These are phyloP conservation scores for Tethea ocularis DNA, from an alignment of 2,888 invertebrate genomes.

Conservation along the genomic window DNA sequence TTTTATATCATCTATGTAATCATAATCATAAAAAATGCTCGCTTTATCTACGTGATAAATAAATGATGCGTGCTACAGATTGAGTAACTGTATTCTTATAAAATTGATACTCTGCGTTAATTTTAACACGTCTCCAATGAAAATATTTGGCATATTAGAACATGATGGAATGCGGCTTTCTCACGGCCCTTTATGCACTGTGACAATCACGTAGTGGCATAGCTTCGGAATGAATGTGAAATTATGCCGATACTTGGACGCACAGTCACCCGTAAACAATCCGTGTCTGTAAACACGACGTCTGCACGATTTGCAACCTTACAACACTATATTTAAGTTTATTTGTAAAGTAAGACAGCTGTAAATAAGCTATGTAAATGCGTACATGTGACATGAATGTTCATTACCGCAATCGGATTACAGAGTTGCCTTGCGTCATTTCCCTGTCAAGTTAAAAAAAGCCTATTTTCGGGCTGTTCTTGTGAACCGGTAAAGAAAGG, in stretches of 20 bases:
- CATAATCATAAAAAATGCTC: not conserved
- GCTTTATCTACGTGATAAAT: conserved; percentile 11
- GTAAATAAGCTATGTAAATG: conserved; percentile 12
- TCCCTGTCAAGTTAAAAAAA: conserved; percentile 38
- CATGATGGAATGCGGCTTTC: conserved; percentile 64
- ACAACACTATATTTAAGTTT: conserved; percentile 15
- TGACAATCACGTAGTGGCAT: conserved; percentile 52
- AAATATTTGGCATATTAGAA: conserved; percentile 43
- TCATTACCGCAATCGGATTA: conserved; percentile 53
- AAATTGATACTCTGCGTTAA: conserved; percentile 12
- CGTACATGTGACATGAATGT: conserved; percentile 46
- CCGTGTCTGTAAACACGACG: not conserved
- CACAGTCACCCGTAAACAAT: conserved; percentile 39
- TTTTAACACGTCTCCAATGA: conserved; percentile 32
- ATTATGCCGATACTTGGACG: conserved; percentile 55
- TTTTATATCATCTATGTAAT: no score
- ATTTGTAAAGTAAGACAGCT: conserved; percentile 1
- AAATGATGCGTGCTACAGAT: not conserved
- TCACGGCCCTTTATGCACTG: conserved; percentile 61
- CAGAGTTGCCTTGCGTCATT: conserved; percentile 37
- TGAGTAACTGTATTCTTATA: not conserved
- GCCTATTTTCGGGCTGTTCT: conserved; percentile 12
- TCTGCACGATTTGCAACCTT: conserved; percentile 28
- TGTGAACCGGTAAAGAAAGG: not conserved
- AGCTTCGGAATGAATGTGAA: conserved; percentile 62